Percentiles rank a stretch among this genome's conserved stretches.
These are phyloP conservation scores for Drosophila stalkeri DNA, from an alignment of 2,888 invertebrate species.

Conservation along the genomic window DNA sequence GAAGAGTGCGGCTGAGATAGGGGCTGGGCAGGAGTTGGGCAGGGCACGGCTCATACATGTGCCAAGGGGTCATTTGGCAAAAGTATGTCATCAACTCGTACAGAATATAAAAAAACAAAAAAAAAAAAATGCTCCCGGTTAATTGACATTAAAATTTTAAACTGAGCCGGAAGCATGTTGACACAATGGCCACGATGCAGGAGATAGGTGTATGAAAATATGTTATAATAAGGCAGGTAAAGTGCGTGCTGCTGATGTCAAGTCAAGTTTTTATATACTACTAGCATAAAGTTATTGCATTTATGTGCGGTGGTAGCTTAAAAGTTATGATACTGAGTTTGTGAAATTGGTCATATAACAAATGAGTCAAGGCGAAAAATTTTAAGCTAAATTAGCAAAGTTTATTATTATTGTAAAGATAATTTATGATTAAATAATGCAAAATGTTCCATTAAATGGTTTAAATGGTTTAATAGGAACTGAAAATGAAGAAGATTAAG, in stretches of 20 bases:
- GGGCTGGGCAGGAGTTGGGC: not conserved
- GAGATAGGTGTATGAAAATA: constrained; percentile 17
- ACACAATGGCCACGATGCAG: not conserved
- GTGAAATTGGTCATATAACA: not conserved
- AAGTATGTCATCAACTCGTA: constrained; percentile 42
- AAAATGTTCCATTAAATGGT: no score
- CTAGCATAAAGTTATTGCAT: not conserved
- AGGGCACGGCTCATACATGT: not conserved
- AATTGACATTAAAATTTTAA: constrained; percentile 63
- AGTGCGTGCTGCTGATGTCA: not conserved
- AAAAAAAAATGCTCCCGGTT: constrained; percentile 21
- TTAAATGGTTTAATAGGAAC: no score
- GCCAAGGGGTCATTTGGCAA: constrained; percentile 1
- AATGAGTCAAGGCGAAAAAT: not conserved
- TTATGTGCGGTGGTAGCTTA: not conserved
- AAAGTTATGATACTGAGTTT: not conserved
- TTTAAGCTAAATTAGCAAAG: not conserved
- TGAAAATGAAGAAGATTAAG: no score
- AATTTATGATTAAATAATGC: no score
- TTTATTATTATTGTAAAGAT: no score
- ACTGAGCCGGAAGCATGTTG: constrained; percentile 32
- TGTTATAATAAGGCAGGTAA: constrained; percentile 10
- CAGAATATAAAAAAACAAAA: constrained; percentile 45
- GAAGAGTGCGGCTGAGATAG: not conserved
- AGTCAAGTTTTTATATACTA: not conserved